Conservation (phyloP, 2,113 vertebrate genomes). For the Prunella fulvescens region DNA sequence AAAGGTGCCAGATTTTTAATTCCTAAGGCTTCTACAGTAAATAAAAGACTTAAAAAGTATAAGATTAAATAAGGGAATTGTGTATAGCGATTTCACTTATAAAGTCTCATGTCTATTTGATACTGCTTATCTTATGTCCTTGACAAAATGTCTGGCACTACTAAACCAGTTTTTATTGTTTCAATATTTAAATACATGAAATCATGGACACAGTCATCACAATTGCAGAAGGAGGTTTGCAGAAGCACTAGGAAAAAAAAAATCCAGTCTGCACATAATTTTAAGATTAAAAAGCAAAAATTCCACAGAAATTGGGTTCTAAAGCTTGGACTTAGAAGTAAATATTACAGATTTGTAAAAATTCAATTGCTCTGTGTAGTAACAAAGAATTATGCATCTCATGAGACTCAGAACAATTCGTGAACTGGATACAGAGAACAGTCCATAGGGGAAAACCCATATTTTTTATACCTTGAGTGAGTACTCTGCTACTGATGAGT, state of each 20-base stretch:
- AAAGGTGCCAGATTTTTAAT: background rate
- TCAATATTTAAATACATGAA: background rate
- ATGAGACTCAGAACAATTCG: background rate
- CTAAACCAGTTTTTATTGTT: background rate
- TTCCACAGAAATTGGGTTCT: background rate
- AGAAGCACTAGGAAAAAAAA: background rate
- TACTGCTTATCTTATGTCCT: background rate
- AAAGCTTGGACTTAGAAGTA: background rate
- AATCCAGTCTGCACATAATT: background rate
- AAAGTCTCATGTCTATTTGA: background rate
- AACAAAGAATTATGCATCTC: background rate
- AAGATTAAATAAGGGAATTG: background rate
- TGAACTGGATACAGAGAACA: background rate
- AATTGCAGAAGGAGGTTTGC: background rate
- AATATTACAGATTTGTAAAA: background rate
- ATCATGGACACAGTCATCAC: background rate
- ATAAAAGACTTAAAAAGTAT: background rate
- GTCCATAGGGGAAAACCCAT: fast-evolving
- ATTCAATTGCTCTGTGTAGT: background rate
- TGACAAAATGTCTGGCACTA: background rate
- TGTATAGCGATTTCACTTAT: background rate
- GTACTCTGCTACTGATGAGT: background rate
- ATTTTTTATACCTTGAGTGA: background rate
- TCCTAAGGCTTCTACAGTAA: background rate
- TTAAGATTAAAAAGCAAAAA: background rate